Conservation (phyloP, 2,113 vertebrate species). For the Felis catus region DNA sequence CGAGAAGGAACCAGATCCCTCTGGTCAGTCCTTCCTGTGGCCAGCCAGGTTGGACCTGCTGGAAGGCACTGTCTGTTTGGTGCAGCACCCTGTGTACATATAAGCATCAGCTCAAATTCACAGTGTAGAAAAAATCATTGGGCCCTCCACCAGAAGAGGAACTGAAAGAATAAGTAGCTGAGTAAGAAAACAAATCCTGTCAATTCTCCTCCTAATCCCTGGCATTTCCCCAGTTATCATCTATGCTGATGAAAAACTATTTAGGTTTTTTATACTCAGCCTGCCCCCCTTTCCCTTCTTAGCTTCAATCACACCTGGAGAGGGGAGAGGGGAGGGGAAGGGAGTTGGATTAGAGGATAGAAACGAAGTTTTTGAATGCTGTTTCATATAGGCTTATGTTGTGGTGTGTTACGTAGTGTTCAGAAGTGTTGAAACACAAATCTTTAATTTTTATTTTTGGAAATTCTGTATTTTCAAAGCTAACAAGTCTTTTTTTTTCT, state of each 20-base stretch:
- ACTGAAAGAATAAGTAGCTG: neutral
- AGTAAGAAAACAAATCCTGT: neutral
- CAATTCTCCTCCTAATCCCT: neutral
- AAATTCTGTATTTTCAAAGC: slow-evolving; percentile 13
- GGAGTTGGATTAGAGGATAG: neutral
- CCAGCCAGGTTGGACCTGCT: neutral
- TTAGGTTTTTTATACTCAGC: neutral
- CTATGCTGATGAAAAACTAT: neutral
- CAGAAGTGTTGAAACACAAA: neutral
- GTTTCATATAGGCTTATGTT: neutral
- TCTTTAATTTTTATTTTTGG: slow-evolving; percentile 26
- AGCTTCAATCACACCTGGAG: neutral
- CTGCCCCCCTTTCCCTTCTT: neutral
- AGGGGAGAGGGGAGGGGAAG: neutral
- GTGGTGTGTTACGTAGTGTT: neutral
- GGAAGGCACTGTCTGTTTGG: neutral
- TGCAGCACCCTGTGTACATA: neutral
- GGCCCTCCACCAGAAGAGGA: neutral
- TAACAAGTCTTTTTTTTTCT: neutral
- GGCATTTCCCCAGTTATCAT: neutral
- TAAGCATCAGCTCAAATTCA: neutral
- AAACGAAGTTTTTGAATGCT: neutral
- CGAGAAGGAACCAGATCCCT: neutral
- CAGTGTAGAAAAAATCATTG: neutral
- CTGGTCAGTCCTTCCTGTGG: neutral